phyloP scores from a whole-genome alignment of 1,140 invertebrate species.

The Sarcophaga peregrina region DNA sequence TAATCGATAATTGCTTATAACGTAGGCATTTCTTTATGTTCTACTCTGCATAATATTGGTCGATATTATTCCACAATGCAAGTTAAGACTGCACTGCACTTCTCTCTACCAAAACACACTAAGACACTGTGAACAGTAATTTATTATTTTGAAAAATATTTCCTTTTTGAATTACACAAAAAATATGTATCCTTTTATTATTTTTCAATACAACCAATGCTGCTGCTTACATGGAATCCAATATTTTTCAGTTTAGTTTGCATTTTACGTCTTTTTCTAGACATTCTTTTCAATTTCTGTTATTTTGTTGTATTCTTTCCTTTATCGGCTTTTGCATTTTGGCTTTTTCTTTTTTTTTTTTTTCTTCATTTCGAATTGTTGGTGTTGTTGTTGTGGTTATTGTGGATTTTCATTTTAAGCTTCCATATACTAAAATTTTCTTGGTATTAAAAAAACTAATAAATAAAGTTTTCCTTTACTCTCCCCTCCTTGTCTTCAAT shows the following conservation, averaged over 20 bases:
- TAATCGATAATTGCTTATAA: too few relatives aligned
- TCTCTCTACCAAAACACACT: too few relatives aligned
- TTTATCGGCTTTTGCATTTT: background rate
- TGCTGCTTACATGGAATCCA: background rate
- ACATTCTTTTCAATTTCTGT: background rate
- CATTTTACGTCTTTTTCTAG: background rate
- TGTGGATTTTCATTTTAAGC: background rate
- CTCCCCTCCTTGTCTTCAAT: background rate
- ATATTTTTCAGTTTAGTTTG: conserved; percentile 4
- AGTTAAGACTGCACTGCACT: too few relatives aligned
- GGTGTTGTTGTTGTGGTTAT: background rate
- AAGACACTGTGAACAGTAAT: background rate
- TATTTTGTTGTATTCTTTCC: too few relatives aligned
- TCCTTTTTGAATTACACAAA: background rate
- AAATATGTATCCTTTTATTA: background rate
- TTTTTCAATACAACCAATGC: background rate
- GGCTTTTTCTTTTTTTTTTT: background rate
- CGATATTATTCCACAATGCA: too few relatives aligned
- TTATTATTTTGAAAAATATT: background rate
- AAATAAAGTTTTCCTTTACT: background rate
- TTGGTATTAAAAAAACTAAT: background rate
- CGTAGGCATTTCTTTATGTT: too few relatives aligned
- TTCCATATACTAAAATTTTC: background rate
- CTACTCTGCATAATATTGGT: too few relatives aligned
- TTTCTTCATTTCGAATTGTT: background rate